Evolutionary conservation across 2,888 invertebrate species (phyloP), one percentile per base, ranked within the genome.

Genomic region (Pheosia tremula): DNA sequence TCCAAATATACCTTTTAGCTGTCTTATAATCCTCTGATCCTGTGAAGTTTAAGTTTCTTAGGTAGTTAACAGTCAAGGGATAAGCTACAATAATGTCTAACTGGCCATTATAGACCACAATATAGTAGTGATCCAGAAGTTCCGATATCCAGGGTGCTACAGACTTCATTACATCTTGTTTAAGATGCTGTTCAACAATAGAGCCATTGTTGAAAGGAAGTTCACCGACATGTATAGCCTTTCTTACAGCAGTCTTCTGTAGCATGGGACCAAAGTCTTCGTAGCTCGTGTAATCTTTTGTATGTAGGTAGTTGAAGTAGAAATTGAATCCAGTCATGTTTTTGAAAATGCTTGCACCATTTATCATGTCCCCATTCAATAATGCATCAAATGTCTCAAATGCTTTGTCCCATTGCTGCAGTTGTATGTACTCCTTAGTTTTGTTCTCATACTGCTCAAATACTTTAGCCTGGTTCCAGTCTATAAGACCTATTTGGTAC

Each of bases 61-160:
- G 88, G 84, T 97, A 98, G 81, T 96, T 97, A 36, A 96, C 94
- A 0, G 98, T 98, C 58, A 97, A 83, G 0, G 98, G 97, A 87
- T 98, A 97, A 0, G 98, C 97, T 0, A 98, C 97, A 68, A 98
- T 98, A 11, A 98, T 96, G 84, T 99, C 98, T 69, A 98, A 84
- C 82, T 98, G 98, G 0, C 98, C 98, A 82, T 96, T 98, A 85
- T 98, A 98, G 65, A 98, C 94, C 55, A 98, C 94, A 13, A 98
- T 95, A 83, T 94, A 93, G 78, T 96, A 97, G 73, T 95, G 87
- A 49, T 95, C 92, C 0, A 97, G 82, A 0, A 98, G 87, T 73
- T 96, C 96, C 0, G 95, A 93, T 61, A 97, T 90, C 95, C 96
- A 96, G 0, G 95, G 95, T 6, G 97, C 96, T 7, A 97, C 96